Percentiles rank a stretch among this genome's conserved stretches.
Evolutionary conservation across 2,888 invertebrate genomes (phyloP).

Genomic region (Drosophila cognata): DNA sequence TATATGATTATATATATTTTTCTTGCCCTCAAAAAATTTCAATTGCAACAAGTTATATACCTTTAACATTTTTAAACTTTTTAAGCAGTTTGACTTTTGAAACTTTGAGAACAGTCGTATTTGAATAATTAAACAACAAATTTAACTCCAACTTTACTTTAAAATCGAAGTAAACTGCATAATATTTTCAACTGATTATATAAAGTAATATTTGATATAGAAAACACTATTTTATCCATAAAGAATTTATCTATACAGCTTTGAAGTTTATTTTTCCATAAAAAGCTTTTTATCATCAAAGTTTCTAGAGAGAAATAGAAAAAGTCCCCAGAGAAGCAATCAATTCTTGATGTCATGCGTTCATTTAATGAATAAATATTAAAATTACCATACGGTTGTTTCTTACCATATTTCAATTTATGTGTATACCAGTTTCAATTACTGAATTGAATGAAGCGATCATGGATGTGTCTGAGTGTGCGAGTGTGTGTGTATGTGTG

Average conservation of each 20-base stretch:
- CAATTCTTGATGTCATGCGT: constrained; percentile 6
- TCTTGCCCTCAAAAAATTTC: neutral
- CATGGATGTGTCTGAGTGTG: neutral
- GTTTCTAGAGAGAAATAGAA: neutral
- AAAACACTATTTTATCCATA: neutral
- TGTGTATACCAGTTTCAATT: constrained; percentile 23
- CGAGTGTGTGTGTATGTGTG: neutral
- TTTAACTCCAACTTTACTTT: neutral
- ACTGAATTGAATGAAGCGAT: constrained; percentile 39
- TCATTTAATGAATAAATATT: constrained; percentile 15
- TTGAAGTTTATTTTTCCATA: neutral
- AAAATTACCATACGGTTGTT: constrained; percentile 17
- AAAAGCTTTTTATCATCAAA: neutral
- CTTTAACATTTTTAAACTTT: neutral
- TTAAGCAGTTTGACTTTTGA: neutral
- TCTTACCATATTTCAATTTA: constrained; percentile 34
- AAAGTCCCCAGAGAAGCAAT: neutral
- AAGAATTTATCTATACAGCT: neutral
- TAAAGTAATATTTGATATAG: neutral
- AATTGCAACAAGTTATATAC: neutral
- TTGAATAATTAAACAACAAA: neutral
- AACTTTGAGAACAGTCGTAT: neutral
- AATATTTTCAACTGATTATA: neutral
- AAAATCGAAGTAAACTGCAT: neutral
- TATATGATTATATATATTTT: neutral